Percentiles rank a stretch among this genome's conserved stretches.
These are phyloP conservation scores for Venustaconcha ellipsiformis DNA, from an alignment of 1,140 invertebrate species.

Conservation along the genomic window DNA sequence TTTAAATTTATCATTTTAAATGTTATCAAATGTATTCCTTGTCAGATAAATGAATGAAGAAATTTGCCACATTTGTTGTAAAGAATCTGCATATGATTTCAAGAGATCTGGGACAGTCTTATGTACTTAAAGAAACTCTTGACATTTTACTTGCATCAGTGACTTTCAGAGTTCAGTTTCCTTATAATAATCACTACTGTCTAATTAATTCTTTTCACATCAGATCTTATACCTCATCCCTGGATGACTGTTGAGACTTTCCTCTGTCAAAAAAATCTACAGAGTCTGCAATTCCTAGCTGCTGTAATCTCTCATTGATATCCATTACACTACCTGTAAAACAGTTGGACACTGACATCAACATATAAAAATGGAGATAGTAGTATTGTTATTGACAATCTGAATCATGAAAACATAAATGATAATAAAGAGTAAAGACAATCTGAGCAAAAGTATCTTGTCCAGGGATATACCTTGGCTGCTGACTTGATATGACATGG, in stretches of 20 bases:
- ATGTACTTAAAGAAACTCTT: background rate
- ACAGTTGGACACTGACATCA: background rate
- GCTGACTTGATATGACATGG: background rate
- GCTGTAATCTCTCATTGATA: constrained; percentile 47
- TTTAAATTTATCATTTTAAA: too few species aligned
- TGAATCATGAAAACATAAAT: background rate
- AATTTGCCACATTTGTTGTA: too few species aligned
- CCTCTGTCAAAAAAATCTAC: constrained; percentile 19
- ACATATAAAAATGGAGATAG: background rate
- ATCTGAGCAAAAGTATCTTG: background rate
- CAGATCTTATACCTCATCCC: constrained; percentile 11
- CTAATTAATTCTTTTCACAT: too few species aligned
- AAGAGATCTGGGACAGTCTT: background rate
- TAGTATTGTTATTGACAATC: background rate
- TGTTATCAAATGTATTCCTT: too few species aligned
- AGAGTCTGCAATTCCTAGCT: constrained; percentile 39
- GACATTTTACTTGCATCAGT: background rate
- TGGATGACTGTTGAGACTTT: constrained; percentile 36
- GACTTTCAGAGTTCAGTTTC: constrained; percentile 1
- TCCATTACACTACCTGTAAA: constrained; percentile 52
- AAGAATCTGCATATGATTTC: background rate
- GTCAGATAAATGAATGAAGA: too few species aligned
- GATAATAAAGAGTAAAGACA: background rate
- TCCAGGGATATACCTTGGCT: background rate
- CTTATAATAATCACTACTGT: background rate